A percentile compares a stretch with the other conserved stretches of the same genome.
Evolutionary conservation across 1,140 invertebrate species (phyloP).

Genomic region (Wiebesia pumilae): DNA sequence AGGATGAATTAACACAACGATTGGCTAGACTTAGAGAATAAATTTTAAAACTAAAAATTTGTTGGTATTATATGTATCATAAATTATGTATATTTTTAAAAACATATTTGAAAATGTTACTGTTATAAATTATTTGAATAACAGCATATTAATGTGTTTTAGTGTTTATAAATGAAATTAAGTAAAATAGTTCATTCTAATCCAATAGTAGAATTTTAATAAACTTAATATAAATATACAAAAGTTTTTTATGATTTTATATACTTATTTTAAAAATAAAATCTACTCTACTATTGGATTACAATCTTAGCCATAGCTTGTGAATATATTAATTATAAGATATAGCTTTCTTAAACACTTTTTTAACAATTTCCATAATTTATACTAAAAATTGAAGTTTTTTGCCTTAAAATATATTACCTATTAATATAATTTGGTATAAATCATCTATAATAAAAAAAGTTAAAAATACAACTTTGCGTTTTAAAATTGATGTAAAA

Average conservation of each 20-base stretch:
- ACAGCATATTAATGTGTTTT: neutral
- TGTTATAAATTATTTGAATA: neutral
- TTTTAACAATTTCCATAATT: conserved; percentile 26
- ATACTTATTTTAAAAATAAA: neutral
- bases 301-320: conserved; percentile 6
- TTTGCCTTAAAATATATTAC: conserved; percentile 11
- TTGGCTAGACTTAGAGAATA: conserved; percentile 89
- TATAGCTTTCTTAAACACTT: conserved; percentile 24
- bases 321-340: conserved; percentile 6
- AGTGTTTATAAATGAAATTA: conserved; percentile 40
- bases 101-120: conserved; percentile 46
- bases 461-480: neutral
- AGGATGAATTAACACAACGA: conserved; percentile 96
- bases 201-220: conserved; percentile 27
- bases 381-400: conserved; percentile 30
- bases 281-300: conserved; percentile 30
- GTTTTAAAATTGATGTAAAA: too few species aligned
- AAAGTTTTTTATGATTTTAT: neutral
- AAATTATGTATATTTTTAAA: conserved; percentile 54
- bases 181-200: conserved; percentile 37
- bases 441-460: neutral
- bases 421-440: conserved; percentile 10
- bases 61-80: conserved; percentile 43
- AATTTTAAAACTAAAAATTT: conserved; percentile 49
- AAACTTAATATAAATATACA: neutral